A percentile compares a stretch with the other conserved stretches of the same genome.
phyloP scores from a whole-genome alignment of 2,888 invertebrate species.

The Cylloceria caligata region DNA sequence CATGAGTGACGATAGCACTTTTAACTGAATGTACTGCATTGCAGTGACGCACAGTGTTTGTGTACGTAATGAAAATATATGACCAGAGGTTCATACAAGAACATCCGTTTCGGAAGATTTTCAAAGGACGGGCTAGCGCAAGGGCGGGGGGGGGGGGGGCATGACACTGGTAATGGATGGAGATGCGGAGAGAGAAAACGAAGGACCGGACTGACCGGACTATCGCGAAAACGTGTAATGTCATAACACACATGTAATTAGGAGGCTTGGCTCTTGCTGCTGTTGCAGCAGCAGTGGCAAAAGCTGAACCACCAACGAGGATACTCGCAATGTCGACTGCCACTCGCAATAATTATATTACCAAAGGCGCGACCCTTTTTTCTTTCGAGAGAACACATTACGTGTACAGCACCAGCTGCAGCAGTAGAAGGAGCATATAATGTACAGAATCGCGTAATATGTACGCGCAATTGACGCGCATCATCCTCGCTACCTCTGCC shows the following conservation, averaged over 20 bases:
- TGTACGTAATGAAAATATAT: background rate
- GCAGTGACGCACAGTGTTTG: background rate
- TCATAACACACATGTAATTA: slow-evolving; percentile 47
- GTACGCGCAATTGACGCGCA: no score
- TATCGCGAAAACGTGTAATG: slow-evolving; percentile 12
- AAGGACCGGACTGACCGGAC: background rate
- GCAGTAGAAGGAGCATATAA: background rate
- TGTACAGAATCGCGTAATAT: slow-evolving; percentile 12
- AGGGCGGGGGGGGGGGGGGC: no score
- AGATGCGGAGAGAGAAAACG: background rate
- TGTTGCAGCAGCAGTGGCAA: slow-evolving; percentile 34
- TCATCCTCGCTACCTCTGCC: slow-evolving; percentile 9
- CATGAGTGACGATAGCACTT: background rate
- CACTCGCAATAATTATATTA: slow-evolving; percentile 54
- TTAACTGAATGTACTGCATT: background rate
- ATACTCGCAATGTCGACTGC: slow-evolving; percentile 29
- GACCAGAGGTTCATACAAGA: background rate
- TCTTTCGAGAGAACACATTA: slow-evolving; percentile 21
- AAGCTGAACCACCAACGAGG: slow-evolving; percentile 13
- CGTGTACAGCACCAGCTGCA: background rate
- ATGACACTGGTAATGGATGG: no score
- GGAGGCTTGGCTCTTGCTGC: slow-evolving; percentile 39
- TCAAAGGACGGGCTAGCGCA: background rate
- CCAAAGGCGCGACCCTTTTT: slow-evolving; percentile 51
- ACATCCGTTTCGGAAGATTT: no score